Evolutionary conservation across 2,888 invertebrate genomes (phyloP).

Genomic region (Zaprionus obscuricornis): DNA sequence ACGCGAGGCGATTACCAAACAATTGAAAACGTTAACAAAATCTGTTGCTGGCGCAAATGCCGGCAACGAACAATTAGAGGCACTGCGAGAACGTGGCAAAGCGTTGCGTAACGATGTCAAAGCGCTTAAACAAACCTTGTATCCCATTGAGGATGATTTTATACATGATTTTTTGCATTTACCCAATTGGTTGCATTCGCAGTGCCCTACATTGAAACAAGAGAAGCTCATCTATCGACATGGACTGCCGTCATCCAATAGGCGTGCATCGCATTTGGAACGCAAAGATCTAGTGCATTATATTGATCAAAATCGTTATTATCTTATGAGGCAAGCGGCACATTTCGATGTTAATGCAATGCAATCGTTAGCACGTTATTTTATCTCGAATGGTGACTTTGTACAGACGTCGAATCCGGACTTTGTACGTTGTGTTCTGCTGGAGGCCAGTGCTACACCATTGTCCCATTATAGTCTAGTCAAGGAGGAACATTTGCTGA

Average conservation of each 20-base stretch:
- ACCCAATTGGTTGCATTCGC: constrained; percentile 88
- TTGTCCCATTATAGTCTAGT: constrained; percentile 86
- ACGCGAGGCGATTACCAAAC: constrained; percentile 84
- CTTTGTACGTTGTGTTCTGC: constrained; percentile 89
- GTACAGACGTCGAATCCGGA: constrained; percentile 90
- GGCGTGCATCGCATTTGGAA: constrained; percentile 75
- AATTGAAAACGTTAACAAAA: constrained; percentile 84
- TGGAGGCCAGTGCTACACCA: constrained; percentile 87
- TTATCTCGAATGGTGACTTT: constrained; percentile 84
- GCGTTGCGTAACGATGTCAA: constrained; percentile 87
- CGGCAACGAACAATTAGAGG: constrained; percentile 79
- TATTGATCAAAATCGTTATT: constrained; percentile 85
- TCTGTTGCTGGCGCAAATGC: constrained; percentile 22
- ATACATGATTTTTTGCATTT: constrained; percentile 87
- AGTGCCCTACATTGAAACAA: constrained; percentile 84
- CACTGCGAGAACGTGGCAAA: constrained; percentile 85
- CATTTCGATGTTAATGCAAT: constrained; percentile 86
- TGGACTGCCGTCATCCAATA: constrained; percentile 10
- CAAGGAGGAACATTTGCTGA: constrained; percentile 84
- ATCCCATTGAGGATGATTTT: constrained; percentile 89
- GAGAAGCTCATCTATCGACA: constrained; percentile 75
- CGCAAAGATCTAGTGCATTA: constrained; percentile 77
- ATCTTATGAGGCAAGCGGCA: constrained; percentile 89
- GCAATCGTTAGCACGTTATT: constrained; percentile 76
- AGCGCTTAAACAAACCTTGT: constrained; percentile 86